phyloP scores from a whole-genome alignment of 2,888 invertebrate genomes.

The Sarcophaga variegata region DNA sequence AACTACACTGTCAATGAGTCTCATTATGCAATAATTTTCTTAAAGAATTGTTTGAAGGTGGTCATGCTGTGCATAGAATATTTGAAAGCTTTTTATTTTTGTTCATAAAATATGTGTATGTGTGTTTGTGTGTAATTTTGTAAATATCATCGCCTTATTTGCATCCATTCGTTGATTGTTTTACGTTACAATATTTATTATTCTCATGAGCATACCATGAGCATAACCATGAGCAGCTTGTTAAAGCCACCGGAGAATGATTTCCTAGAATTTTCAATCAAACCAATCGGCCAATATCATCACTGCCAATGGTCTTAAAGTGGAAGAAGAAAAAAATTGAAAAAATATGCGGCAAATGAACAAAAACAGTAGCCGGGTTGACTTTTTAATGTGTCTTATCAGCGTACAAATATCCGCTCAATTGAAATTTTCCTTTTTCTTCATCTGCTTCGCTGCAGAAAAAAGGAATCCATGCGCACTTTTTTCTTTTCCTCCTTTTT shows the following conservation, averaged over 20 bases:
- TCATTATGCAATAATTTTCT: neutral
- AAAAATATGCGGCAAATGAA: slow-evolving; percentile 57
- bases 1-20: neutral
- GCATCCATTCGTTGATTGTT: slow-evolving; percentile 60
- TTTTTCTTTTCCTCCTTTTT: neutral
- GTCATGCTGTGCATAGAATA: neutral
- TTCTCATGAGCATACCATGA: slow-evolving; percentile 63
- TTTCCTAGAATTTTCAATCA: slow-evolving; percentile 69
- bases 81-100: neutral
- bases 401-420: slow-evolving; percentile 68
- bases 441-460: neutral
- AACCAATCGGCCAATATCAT: slow-evolving; percentile 68
- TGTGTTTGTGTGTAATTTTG: neutral
- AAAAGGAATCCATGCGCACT: slow-evolving; percentile 24
- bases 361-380: slow-evolving; percentile 68
- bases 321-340: slow-evolving; percentile 17
- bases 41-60: neutral
- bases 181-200: slow-evolving; percentile 65
- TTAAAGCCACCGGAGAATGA: slow-evolving; percentile 60
- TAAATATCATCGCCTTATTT: slow-evolving; percentile 28
- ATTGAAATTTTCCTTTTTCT: slow-evolving; percentile 65
- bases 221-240: slow-evolving; percentile 37
- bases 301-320: slow-evolving; percentile 64
- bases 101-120: neutral
- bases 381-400: slow-evolving; percentile 70